These are phyloP conservation scores for Sparus aurata DNA, from an alignment of 2,797 vertebrate species.

Conservation along the genomic window DNA sequence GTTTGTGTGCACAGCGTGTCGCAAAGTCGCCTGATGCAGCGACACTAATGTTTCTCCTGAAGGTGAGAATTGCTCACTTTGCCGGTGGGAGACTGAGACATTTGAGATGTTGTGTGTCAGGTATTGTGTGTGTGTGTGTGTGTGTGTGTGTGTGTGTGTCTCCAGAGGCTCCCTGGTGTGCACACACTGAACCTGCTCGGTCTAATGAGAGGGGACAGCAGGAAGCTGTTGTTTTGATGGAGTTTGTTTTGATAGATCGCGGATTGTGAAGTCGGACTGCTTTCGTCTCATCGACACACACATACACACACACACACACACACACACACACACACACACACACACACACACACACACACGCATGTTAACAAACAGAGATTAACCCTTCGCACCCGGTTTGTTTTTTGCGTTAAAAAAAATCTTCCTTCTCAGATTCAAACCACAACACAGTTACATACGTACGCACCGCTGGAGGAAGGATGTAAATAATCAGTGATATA, in stretches of 20 bases:
- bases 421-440: too few species aligned
- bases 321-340: neutral
- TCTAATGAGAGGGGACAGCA: slow-evolving; percentile 39
- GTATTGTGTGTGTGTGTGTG: neutral
- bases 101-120: slow-evolving; percentile 14
- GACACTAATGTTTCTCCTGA: slow-evolving; percentile 27
- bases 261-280: neutral
- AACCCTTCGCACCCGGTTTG: neutral
- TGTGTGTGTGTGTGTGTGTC: slow-evolving; percentile 19
- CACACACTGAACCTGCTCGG: slow-evolving; percentile 35
- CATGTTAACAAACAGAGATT: neutral
- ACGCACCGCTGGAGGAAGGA: too few species aligned
- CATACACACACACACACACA: neutral
- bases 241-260: slow-evolving; percentile 10
- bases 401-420: too few species aligned
- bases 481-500: too few species aligned
- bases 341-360: neutral
- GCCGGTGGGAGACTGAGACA: slow-evolving; percentile 11
- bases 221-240: slow-evolving; percentile 13
- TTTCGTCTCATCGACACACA: neutral
- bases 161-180: slow-evolving; percentile 43
- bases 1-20: slow-evolving; percentile 4
- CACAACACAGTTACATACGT: too few species aligned
- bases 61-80: slow-evolving; percentile 40
- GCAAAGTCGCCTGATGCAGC: slow-evolving; percentile 32